A percentile compares a stretch with the other conserved stretches of the same genome.
Evolutionary conservation across 2,113 vertebrate species (phyloP).

Genomic region (Agelaius phoeniceus): DNA sequence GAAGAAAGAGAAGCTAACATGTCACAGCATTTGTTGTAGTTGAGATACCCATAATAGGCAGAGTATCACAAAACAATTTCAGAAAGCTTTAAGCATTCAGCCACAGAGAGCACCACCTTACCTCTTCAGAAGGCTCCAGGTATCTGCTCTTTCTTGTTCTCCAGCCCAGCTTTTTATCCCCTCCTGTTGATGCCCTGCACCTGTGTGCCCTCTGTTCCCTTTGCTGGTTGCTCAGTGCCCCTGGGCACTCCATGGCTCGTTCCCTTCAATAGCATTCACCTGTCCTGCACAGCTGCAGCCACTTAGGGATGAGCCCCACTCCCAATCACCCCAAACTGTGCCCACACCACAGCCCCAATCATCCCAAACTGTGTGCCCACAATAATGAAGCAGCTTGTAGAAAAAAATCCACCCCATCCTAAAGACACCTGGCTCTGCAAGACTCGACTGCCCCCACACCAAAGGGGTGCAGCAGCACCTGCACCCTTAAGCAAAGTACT

Average conservation of each 20-base stretch:
- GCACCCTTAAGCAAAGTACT: not conserved
- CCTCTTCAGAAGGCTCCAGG: not conserved
- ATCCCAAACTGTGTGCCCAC: not conserved
- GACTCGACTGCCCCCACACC: rapidly evolving
- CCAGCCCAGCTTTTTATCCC: not conserved
- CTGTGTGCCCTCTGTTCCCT: not conserved
- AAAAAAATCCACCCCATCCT: rapidly evolving
- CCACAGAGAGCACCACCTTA: rapidly evolving
- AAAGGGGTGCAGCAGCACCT: rapidly evolving
- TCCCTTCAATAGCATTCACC: too few species aligned
- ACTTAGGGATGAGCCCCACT: not conserved
- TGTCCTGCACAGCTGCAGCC: not conserved
- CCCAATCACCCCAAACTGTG: not conserved
- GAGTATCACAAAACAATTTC: rapidly evolving
- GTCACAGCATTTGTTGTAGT: rapidly evolving
- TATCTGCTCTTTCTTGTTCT: rapidly evolving
- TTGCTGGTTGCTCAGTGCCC: not conserved
- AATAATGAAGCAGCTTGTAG: rapidly evolving
- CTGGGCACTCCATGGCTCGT: not conserved
- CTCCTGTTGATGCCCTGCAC: not conserved
- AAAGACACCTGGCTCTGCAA: rapidly evolving
- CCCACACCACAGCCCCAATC: not conserved
- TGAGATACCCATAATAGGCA: rapidly evolving
- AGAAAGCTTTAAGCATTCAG: not conserved
- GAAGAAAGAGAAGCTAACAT: rapidly evolving